Percentiles rank a stretch among this genome's conserved stretches.
Evolutionary conservation across 2,797 vertebrate species (phyloP).

Genomic region (Gobio occitaniae): DNA sequence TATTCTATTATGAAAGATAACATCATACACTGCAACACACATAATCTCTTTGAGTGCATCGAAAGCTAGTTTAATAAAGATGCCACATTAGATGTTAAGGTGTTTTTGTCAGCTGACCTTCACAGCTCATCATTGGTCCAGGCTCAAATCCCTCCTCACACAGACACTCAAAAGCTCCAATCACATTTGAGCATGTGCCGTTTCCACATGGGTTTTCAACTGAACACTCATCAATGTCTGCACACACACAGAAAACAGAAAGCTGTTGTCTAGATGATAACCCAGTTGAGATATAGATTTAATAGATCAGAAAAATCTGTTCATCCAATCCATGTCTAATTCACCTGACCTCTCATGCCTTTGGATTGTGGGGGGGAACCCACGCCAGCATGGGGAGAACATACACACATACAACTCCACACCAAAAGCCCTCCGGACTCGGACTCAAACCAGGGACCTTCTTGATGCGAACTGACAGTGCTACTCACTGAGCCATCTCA

Average conservation of each 20-base stretch:
- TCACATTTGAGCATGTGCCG: constrained; percentile 81
- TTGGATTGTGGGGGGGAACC: no score
- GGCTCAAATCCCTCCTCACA: constrained; percentile 87
- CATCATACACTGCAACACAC: neutral
- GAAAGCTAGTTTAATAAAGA: neutral
- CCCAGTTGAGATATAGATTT: neutral
- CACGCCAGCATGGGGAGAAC: no score
- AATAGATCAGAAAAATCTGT: neutral
- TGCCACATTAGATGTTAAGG: neutral
- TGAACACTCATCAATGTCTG: constrained; percentile 86
- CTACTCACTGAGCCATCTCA: no score
- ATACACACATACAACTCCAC: no score
- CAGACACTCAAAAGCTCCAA: constrained; percentile 85
- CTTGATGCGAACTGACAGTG: no score
- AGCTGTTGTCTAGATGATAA: neutral
- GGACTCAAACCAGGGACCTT: no score
- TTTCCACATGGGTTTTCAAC: constrained; percentile 85
- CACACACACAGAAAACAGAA: constrained; percentile 30
- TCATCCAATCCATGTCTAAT: neutral
- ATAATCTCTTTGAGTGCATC: neutral
- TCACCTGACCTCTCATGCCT: neutral
- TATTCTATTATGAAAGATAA: neutral
- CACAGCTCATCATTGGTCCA: constrained; percentile 86
- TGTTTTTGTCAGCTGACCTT: constrained; percentile 72
- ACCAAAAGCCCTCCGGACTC: no score